Evolutionary conservation across 2,888 invertebrate genomes (phyloP).

Genomic region (Drosophila leonis): DNA sequence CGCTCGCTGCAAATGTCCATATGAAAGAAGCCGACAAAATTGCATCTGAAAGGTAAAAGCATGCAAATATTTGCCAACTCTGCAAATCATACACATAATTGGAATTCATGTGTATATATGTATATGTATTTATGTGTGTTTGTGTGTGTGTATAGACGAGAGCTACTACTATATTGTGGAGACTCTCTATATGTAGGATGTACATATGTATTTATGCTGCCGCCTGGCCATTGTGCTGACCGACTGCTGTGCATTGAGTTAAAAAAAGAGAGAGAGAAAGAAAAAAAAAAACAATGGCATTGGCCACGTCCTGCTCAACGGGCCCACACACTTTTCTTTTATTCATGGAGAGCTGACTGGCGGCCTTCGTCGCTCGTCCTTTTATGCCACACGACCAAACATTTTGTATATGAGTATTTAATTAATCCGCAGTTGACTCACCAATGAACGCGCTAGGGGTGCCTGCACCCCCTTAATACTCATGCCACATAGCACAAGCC

Average conservation of each 20-base stretch:
- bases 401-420: constrained; percentile 77
- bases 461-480: constrained; percentile 29
- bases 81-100: constrained; percentile 77
- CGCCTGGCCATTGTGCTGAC: constrained; percentile 56
- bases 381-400: constrained; percentile 57
- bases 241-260: constrained; percentile 64
- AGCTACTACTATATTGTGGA: constrained; percentile 5
- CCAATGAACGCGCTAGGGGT: constrained; percentile 62
- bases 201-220: constrained; percentile 1
- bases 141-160: constrained; percentile 4
- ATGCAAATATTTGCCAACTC: constrained; percentile 73
- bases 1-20: constrained; percentile 29
- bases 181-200: not conserved
- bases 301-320: constrained; percentile 42
- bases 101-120: constrained; percentile 60
- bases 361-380: constrained; percentile 44
- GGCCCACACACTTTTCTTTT: constrained; percentile 42
- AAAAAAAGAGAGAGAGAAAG: constrained; percentile 33
- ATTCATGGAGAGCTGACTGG: constrained; percentile 37
- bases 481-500: not conserved
- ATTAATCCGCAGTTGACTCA: constrained; percentile 78
- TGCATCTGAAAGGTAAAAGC: constrained; percentile 71
- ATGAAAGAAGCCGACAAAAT: constrained; percentile 70
- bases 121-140: constrained; percentile 25
- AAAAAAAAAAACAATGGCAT: constrained; percentile 67